A percentile compares a stretch with the other conserved stretches of the same genome.
Evolutionary conservation across 2,888 invertebrate species (phyloP).

Genomic region (Drosophila siamana): DNA sequence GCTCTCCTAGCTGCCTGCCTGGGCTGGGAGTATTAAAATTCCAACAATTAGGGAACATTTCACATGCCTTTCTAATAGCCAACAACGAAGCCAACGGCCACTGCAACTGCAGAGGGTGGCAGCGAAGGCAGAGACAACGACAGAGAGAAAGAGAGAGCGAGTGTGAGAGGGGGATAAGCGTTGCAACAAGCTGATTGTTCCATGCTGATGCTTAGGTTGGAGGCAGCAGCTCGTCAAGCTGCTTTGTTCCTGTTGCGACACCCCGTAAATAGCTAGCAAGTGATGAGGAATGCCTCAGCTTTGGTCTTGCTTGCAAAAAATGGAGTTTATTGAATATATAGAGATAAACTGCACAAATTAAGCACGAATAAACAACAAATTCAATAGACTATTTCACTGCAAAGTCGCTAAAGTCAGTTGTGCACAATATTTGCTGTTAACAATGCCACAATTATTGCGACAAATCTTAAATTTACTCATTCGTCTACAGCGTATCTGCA

Average conservation of each 20-base stretch:
- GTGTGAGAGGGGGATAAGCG: conserved; percentile 21
- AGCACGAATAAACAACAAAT: too few species aligned
- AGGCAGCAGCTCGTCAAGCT: conserved; percentile 68
- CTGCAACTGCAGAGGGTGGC: conserved; percentile 22
- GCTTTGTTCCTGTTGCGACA: conserved; percentile 54
- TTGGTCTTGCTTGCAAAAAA: too few species aligned
- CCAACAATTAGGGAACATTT: conserved; percentile 83
- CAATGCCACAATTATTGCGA: background rate
- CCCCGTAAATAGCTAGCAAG: conserved; percentile 26
- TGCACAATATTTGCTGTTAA: background rate
- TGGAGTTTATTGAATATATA: too few species aligned
- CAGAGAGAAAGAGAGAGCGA: background rate
- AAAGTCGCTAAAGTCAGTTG: too few species aligned
- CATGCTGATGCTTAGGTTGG: conserved; percentile 23
- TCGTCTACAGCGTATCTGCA: background rate
- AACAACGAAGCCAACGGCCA: conserved; percentile 60
- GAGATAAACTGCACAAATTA: too few species aligned
- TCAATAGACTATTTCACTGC: background rate
- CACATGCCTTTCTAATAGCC: conserved; percentile 82
- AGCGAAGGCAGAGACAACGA: too few species aligned
- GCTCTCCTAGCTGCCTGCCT: conserved; percentile 4
- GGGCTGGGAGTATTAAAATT: conserved; percentile 72
- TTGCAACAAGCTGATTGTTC: conserved; percentile 74
- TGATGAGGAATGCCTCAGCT: background rate
- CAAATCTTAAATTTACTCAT: background rate